Conservation (phyloP, 2,888 invertebrate genomes). For the Drosophila picticornis region DNA sequence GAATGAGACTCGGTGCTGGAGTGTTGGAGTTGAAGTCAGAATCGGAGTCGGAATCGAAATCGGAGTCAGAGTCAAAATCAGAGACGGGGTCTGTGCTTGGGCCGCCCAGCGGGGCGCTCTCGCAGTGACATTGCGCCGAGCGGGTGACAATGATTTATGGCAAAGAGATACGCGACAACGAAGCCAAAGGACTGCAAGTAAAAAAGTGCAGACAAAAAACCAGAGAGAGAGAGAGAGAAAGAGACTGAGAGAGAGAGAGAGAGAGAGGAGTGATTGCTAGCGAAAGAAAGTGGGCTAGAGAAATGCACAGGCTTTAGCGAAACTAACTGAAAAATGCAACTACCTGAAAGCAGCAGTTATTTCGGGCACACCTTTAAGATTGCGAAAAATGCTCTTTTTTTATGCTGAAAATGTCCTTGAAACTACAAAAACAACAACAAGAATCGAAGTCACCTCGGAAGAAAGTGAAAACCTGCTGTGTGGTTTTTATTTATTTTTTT, state of each 20-base stretch:
- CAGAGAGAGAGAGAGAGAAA: conserved; percentile 13
- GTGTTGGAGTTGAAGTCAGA: conserved; percentile 11
- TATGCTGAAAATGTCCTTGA: conserved; percentile 74
- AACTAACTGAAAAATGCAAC: conserved; percentile 30
- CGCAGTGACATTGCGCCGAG: conserved; percentile 83
- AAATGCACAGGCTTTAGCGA: conserved; percentile 26
- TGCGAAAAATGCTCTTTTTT: conserved; percentile 60
- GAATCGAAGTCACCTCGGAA: background rate
- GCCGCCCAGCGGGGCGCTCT: conserved; percentile 81
- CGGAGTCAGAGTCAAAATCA: conserved; percentile 11
- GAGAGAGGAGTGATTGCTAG: background rate
- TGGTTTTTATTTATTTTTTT: conserved; percentile 49
- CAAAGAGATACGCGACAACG: conserved; percentile 83
- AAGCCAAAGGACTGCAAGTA: conserved; percentile 69
- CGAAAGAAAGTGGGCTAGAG: conserved; percentile 30
- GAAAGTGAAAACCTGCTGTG: conserved; percentile 74
- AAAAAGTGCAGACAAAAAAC: conserved; percentile 43
- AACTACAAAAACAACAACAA: conserved; percentile 64
- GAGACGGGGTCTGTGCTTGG: conserved; percentile 30
- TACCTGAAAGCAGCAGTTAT: conserved; percentile 33
- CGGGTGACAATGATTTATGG: conserved; percentile 84
- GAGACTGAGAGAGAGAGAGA: conserved; percentile 1
- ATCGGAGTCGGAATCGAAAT: conserved; percentile 8
- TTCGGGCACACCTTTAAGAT: conserved; percentile 34
- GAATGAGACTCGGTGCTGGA: conserved; percentile 17